A percentile compares a stretch with the other conserved stretches of the same genome.
phyloP scores from a whole-genome alignment of 2,113 vertebrate genomes.

The Sapayoa aenigma region DNA sequence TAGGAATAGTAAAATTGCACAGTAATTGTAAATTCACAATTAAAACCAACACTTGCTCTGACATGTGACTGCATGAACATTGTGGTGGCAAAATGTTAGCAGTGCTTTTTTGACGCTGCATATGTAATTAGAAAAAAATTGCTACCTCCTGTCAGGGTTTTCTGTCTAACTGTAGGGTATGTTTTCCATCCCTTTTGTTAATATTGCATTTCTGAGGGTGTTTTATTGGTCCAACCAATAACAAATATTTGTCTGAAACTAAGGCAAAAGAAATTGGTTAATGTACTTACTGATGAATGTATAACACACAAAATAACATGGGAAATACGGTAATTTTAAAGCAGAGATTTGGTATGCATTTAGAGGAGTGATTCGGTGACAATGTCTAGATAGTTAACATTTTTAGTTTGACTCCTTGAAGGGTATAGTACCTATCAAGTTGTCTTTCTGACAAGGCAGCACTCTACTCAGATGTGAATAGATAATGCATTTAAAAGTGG shows the following conservation, averaged over 20 bases:
- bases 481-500: neutral
- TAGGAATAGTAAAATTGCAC: conserved; percentile 48
- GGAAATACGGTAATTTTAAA: neutral
- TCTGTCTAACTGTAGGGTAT: conserved; percentile 30
- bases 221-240: neutral
- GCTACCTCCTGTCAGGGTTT: conserved; percentile 57
- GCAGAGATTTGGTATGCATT: neutral
- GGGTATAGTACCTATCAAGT: neutral
- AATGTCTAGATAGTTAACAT: neutral
- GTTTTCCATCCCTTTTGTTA: conserved; percentile 34
- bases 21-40: conserved; percentile 70
- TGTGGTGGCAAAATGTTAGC: conserved; percentile 57
- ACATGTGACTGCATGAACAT: conserved; percentile 54
- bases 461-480: neutral
- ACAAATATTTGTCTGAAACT: neutral
- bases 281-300: neutral
- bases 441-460: neutral
- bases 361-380: neutral
- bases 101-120: conserved; percentile 59
- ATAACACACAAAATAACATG: neutral
- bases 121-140: conserved; percentile 63
- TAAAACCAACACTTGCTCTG: conserved; percentile 61
- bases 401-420: neutral
- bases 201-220: conserved; percentile 9
- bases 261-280: neutral